Base-by-base conservation (phyloP, 2,113 vertebrate genomes). In the Sturnus vulgaris region DNA sequence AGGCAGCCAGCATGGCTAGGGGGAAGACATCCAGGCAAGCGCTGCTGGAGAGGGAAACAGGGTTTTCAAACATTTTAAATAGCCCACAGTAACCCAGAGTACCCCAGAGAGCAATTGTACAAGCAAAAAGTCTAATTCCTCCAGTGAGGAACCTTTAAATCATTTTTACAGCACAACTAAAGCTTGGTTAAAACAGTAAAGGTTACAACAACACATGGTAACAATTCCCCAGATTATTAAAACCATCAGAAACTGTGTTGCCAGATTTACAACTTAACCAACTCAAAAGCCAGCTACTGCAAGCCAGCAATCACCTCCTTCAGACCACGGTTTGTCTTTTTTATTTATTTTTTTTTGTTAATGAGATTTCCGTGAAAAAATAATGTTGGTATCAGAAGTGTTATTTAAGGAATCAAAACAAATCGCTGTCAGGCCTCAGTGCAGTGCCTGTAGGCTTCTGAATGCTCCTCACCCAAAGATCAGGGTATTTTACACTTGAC, bases 321-420 rank as follows among this genome's bases (percentile, higher is more conserved):
- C 47, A 35, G 28, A n/a, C 21, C 33, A 60, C 0, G 0, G 1
- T 46, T 69, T 52, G 24, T 25, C 11, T 3, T 24, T 59, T 52
- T 39, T 11, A 42, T 7, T 47, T 68, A 42, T 7, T 47, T 68
- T 75, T 53, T 46, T 17, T 39, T 82, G 28, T 33, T 71, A 88
- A 52, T n/a, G 33, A 73, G 20, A 61, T 71, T 83, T 70, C 19
- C 3, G 16, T 28, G 3, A 81, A 70, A 89, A 86, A 81, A 47
- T 9, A 23, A 30, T 3, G 8, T 33, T 50, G 15, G 8, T 66
- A 88, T 50, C 11, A 1, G 23, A 87, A 72, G 14, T 4, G 5
- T 37, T 76, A 82, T 24, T 83, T 72, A 89, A 82, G 25, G 24
- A 68, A 89, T 39, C 16, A 82, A 76, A 94, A 71, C 44, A 79